Base-by-base conservation (phyloP, 1,140 invertebrate genomes). In the Brachionus rubens region DNA sequence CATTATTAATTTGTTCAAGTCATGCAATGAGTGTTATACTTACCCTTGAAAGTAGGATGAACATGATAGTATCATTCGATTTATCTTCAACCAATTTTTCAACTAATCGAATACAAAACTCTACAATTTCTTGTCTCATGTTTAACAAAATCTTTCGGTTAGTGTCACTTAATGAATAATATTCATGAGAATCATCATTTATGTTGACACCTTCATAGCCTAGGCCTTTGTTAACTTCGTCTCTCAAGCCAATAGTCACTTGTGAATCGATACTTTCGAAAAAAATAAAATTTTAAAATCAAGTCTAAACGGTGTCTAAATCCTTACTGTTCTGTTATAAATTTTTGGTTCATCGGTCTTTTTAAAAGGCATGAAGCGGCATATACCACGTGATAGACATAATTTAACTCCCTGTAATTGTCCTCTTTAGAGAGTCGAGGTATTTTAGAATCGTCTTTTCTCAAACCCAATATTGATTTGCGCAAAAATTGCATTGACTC, bases 321-420 rank as follows among this genome's bases (percentile, higher is more conserved):
- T 33, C 14, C 46, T 46, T 72, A 72, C 68, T 72, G 68, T 50
- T 72, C 68, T 40, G 33, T 36, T 48, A 72, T n/a, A 26, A 4
- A 14, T 24, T 36, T 50, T 40, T 72, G 28, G 41, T 16, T 36
- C 10, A 0, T 30, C 14, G 68, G 50, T 36, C 68, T 48, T 30
- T 82, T 80, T 28, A 80, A 56, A 1, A 82, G 75, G 36, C 75
- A 79, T 14, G 78, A 75, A 33, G 78, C 54, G 9, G 80, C 81
- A 26, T 54, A 54, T 14, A 82, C 19, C 4, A 75, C 33, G 75
- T 76, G 47, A 75, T 46, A 47, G 36, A 40, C 59, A n/a, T 65
- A 76, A 75, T 59, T 62, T 16, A 76, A 16, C 14, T 52, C 36
- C 62, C 77, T 43, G 56, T 62, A 50, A 68, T 75, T 41, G 26